These are phyloP conservation scores for Cairina moschata DNA, from an alignment of 2,113 vertebrate genomes.

Conservation along the genomic window DNA sequence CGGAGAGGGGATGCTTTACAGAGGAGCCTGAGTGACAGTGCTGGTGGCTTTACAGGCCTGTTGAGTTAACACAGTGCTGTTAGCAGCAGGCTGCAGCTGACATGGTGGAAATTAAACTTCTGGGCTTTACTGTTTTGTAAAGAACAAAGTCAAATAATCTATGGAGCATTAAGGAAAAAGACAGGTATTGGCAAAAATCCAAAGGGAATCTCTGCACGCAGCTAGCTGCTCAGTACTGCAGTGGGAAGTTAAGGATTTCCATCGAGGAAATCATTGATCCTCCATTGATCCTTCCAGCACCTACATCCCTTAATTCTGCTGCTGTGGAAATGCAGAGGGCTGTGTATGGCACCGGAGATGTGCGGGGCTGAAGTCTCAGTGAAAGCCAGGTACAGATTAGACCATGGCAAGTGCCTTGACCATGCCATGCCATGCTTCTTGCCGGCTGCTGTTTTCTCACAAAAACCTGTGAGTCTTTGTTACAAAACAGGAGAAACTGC, in stretches of 20 bases:
- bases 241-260: background rate
- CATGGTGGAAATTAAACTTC: background rate
- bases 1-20: background rate
- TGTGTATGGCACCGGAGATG: background rate
- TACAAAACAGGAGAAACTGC: background rate
- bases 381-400: rapidly evolving
- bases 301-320: background rate
- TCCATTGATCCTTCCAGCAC: background rate
- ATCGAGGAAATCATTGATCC: background rate
- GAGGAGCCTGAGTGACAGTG: constrained; percentile 6
- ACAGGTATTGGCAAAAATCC: background rate
- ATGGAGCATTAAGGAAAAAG: background rate
- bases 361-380: background rate
- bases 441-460: background rate
- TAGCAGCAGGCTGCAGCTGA: background rate
- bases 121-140: background rate
- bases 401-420: rapidly evolving
- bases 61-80: constrained; percentile 12
- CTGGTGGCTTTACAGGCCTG: background rate
- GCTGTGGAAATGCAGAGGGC: background rate
- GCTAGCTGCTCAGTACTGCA: background rate
- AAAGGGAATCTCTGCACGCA: background rate
- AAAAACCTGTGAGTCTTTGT: background rate
- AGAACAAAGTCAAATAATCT: background rate
- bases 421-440: rapidly evolving